Evolutionary conservation across 2,797 vertebrate genomes (phyloP).

Genomic region (Hapalemur alaotrensis): DNA sequence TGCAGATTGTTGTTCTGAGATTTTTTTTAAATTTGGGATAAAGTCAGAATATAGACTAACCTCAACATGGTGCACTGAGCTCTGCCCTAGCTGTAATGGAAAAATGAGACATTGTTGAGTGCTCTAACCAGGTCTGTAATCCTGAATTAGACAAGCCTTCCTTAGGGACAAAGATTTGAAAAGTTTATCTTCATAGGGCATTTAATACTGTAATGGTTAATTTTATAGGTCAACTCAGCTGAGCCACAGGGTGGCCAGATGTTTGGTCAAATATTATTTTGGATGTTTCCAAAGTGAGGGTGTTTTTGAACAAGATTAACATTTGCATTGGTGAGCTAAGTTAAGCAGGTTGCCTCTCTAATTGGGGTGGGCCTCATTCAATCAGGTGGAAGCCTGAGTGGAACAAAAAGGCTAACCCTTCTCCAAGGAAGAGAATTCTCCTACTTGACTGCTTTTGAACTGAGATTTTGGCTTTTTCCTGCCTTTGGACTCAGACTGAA

Average conservation of each 20-base stretch:
- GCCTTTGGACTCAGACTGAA: background rate
- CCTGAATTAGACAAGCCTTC: background rate
- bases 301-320: background rate
- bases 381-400: background rate
- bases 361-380: background rate
- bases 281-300: background rate
- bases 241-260: background rate
- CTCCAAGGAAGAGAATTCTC: background rate
- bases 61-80: background rate
- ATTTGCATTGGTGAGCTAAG: background rate
- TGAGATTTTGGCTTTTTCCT: background rate
- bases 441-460: background rate
- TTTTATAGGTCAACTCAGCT: background rate
- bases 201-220: background rate
- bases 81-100: background rate
- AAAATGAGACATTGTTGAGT: background rate
- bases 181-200: background rate
- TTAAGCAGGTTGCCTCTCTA: background rate
- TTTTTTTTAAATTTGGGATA: background rate
- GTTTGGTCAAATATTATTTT: background rate
- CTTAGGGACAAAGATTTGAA: background rate
- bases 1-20: background rate
- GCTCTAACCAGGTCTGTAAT: background rate
- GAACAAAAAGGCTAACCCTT: background rate
- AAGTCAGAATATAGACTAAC: background rate